phyloP scores from a whole-genome alignment of 2,888 invertebrate genomes.

The Hemithea aestivaria region DNA sequence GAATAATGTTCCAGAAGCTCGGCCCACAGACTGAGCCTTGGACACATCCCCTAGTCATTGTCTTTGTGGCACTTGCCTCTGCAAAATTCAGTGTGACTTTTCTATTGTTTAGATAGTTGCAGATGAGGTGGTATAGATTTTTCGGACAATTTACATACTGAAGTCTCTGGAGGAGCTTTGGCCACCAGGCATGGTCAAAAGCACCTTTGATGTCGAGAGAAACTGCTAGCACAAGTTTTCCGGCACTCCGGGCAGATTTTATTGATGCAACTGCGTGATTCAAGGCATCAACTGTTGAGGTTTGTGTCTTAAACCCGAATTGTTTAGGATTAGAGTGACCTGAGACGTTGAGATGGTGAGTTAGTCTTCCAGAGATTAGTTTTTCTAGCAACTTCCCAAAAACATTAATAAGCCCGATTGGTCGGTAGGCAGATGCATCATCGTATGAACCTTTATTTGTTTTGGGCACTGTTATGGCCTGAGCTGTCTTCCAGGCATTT shows the following conservation, averaged over 20 bases:
- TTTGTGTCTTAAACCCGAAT: too few relatives aligned
- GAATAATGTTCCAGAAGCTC: too few relatives aligned
- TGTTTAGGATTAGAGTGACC: too few relatives aligned
- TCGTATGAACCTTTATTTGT: constrained; percentile 8
- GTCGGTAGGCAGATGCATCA: constrained; percentile 20
- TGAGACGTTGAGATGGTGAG: too few relatives aligned
- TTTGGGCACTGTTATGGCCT: constrained; percentile 30
- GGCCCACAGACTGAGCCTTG: too few relatives aligned
- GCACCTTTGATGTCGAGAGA: constrained; percentile 24
- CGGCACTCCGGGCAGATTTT: too few relatives aligned
- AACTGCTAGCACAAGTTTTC: too few relatives aligned
- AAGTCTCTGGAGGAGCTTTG: constrained; percentile 19
- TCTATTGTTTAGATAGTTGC: constrained; percentile 16
- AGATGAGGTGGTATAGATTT: constrained; percentile 22
- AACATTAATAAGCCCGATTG: too few relatives aligned
- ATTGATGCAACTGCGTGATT: constrained; percentile 9
- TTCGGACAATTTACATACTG: constrained; percentile 15
- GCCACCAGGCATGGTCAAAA: constrained; percentile 28
- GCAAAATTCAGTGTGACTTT: constrained; percentile 14
- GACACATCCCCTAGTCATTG: constrained; percentile 25
- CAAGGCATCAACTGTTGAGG: constrained; percentile 16
- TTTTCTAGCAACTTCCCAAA: constrained; percentile 27
- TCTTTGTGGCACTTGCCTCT: constrained; percentile 8
- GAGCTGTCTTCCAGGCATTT: constrained; percentile 8
- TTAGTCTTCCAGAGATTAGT: constrained; percentile 15